Base-by-base conservation (phyloP, 2,888 invertebrate species). In the Drosophila greeni region DNA sequence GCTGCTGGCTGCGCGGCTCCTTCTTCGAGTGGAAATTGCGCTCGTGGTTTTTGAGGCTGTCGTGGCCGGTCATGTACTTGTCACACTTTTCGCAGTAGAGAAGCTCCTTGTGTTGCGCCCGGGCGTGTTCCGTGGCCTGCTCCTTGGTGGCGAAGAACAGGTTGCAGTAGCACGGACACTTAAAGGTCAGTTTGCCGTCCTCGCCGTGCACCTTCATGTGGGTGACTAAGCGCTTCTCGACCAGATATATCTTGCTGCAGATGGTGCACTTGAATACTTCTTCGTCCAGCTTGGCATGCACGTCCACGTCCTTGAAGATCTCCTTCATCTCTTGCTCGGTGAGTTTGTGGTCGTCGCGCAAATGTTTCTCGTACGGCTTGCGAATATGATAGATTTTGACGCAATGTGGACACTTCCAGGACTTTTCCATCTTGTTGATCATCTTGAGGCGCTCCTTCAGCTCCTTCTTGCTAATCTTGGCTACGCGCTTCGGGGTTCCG, bases 81-180 rank as follows among this genome's bases (percentile, higher is more conserved):
- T 89, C 87, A 61, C 90, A 90, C 37, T 88, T 85, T 31, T 86
- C 85, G 66, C 90, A 90, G 42, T 87, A 89, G 72, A 90, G 75
- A 47, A 88, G 72, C 43, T 88, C 87, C 24, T 85, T 85, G 75
- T 91, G 90, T 33, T 72, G 79, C 31, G 80, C 73, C 29, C 86
- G 85, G 47, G 89, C 89, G 67, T 90, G 91, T 7, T 84, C 82
- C 8, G 86, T 86, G 47, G 89, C 87, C 48, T 88, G 88, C 9
- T 89, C 87, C 61, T 87, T 87, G 14, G 87, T 88, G 42, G 77
- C 76, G 70, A 90, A 90, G 64, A 85, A 86, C 24, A 81, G 62
- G 43, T 84, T 85, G 70, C 90, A 90, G 70, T 88, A 89, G 51
- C 88, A 87, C 9, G 88, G 88, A 49, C 90, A 90, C 70, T 89